These are phyloP conservation scores for Strix occidentalis DNA, from an alignment of 2,797 vertebrate genomes.

Conservation along the genomic window DNA sequence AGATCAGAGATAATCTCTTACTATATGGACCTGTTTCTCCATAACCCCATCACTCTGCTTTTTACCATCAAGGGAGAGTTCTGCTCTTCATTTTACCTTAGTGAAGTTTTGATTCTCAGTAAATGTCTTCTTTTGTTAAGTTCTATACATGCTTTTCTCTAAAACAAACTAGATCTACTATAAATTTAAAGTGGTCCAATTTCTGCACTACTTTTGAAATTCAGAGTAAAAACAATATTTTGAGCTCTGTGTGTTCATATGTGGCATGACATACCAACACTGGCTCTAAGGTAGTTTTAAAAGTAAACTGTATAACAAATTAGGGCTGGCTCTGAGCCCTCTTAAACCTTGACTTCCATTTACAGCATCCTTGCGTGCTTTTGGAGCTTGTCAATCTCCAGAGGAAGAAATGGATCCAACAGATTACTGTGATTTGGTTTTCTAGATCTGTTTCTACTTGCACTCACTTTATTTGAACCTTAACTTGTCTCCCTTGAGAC, in stretches of 20 bases:
- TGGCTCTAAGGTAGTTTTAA: background rate
- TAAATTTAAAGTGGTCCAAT: background rate
- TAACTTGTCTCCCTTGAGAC: background rate
- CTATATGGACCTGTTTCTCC: background rate
- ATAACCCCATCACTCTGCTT: background rate
- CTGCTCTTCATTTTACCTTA: background rate
- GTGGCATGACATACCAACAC: background rate
- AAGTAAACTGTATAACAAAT: background rate
- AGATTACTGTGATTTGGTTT: background rate
- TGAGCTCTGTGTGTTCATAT: background rate
- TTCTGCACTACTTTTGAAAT: background rate
- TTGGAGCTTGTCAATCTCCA: background rate
- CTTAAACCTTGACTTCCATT: background rate
- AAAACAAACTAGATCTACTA: background rate
- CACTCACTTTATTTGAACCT: background rate
- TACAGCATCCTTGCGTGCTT: background rate
- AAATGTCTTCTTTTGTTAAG: background rate
- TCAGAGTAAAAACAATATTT: background rate
- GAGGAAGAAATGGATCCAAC: background rate
- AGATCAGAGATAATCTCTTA: background rate
- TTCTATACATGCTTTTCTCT: background rate
- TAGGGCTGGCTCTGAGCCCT: background rate
- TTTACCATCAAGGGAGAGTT: background rate
- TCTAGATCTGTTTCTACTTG: background rate
- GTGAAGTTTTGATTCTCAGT: background rate